Evolutionary conservation across 2,113 vertebrate species (phyloP), one percentile per base, ranked within the genome.

Genomic region (Glareola pratincola): DNA sequence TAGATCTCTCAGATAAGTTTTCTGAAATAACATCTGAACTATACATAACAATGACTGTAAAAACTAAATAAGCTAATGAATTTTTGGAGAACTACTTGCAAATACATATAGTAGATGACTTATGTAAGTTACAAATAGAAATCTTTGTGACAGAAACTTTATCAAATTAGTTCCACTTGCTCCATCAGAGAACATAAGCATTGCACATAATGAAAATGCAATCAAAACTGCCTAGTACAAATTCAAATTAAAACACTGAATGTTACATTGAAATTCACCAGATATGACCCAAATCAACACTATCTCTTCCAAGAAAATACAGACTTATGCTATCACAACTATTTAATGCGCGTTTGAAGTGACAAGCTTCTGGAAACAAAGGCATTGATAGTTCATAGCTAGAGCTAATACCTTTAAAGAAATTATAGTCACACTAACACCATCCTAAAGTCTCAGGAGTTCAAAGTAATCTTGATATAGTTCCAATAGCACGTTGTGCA

Each of bases 151-250:
- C 22, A 66, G 15, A 77, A 88, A 59, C 8, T 9, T 82, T 20
- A 59, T 4, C 0, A 0, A 26, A 39, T 22, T 9, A 32, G 17
- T 50, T 63, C 16, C 13, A 30, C 20, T 45, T 39, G 23, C 8
- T 47, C 9, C 74, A 26, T 59, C 45, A 77, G 24, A 22, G 23
- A 91, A 66, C 10, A 34, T 11, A 77, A 71, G 2, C 17, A 18
- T 41, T 12, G 26, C 11, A 54, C 13, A 36, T 2, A 18, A 71
- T 6, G 9, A 64, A 63, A 75, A 59, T 18, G 5, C 24, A 59
- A 53, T 30, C 13, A 82, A 81, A 62, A 36, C 27, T 48, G 8
- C 36, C 17, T 29, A 57, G 21, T 36, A 83, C 5, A 71, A 59
- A 62, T 51, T 9, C 47, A 48, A n/a, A 50, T 32, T 23, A n/a